These are phyloP conservation scores for Rambutsinella grinnellia DNA, from an alignment of 2,888 invertebrate genomes.

Conservation along the genomic window DNA sequence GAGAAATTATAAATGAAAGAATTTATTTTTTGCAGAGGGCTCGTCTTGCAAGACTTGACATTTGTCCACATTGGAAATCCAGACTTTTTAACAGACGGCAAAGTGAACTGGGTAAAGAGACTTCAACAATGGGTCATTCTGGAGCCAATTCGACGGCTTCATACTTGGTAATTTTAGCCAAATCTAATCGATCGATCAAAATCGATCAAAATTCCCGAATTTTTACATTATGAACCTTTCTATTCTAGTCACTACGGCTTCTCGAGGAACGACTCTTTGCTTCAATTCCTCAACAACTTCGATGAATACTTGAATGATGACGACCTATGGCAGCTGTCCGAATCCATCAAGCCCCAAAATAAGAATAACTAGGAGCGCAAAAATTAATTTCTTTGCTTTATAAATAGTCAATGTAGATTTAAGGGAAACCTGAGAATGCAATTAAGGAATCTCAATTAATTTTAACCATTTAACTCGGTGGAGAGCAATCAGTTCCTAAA, in stretches of 20 bases:
- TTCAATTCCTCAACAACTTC: slow-evolving; percentile 96
- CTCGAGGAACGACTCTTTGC: slow-evolving; percentile 92
- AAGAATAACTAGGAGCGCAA: slow-evolving; percentile 68
- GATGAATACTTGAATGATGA: slow-evolving; percentile 96
- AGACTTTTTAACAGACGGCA: slow-evolving; percentile 86
- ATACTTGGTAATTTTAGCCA: slow-evolving; percentile 93
- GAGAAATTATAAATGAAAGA: too few relatives aligned
- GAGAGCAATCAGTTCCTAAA: slow-evolving; percentile 19
- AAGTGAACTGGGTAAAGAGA: slow-evolving; percentile 95
- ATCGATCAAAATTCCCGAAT: neutral
- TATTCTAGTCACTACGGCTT: slow-evolving; percentile 95
- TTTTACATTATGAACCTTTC: slow-evolving; percentile 68
- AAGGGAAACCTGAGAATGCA: neutral
- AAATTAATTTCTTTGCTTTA: neutral
- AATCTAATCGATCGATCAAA: too few relatives aligned
- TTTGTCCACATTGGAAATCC: slow-evolving; percentile 99
- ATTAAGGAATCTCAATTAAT: neutral
- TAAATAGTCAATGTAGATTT: neutral
- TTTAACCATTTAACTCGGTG: too few relatives aligned
- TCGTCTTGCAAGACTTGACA: slow-evolving; percentile 98
- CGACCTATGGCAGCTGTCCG: slow-evolving; percentile 98
- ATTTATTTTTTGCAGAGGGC: slow-evolving; percentile 82
- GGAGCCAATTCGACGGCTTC: slow-evolving; percentile 98
- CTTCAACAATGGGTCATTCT: slow-evolving; percentile 99
- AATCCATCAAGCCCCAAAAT: slow-evolving; percentile 92